Percentiles rank a stretch among this genome's conserved stretches.
phyloP scores from a whole-genome alignment of 2,888 invertebrate species.

The Agrotis segetum region DNA sequence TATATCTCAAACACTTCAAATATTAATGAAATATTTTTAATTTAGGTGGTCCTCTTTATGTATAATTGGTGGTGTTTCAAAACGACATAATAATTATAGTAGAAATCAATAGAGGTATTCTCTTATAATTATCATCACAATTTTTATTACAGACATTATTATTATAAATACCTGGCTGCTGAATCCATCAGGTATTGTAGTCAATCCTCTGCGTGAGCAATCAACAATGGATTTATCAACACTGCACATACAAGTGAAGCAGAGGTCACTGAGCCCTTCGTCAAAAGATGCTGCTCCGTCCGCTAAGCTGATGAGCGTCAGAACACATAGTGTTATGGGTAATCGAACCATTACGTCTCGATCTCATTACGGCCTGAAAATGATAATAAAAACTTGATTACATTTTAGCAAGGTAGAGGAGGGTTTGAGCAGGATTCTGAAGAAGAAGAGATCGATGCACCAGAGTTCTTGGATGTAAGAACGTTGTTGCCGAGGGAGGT shows the following conservation, averaged over 20 bases:
- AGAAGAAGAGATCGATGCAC: too few species aligned
- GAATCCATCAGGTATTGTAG: slow-evolving; percentile 82
- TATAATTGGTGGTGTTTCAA: too few species aligned
- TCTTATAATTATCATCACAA: not conserved
- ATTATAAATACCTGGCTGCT: slow-evolving; percentile 76
- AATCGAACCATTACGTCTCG: slow-evolving; percentile 80
- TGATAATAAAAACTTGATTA: not conserved
- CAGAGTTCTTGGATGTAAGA: too few species aligned
- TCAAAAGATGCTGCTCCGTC: slow-evolving; percentile 77
- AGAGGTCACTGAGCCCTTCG: slow-evolving; percentile 75
- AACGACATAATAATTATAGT: not conserved
- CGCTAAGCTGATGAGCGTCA: slow-evolving; percentile 71
- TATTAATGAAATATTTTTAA: not conserved
- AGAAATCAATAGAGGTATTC: not conserved
- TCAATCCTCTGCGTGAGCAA: slow-evolving; percentile 86
- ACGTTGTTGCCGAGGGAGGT: too few species aligned
- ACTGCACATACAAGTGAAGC: slow-evolving; percentile 81
- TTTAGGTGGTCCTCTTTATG: not conserved
- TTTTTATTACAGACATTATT: not conserved
- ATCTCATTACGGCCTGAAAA: slow-evolving; percentile 86
- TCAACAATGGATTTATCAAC: slow-evolving; percentile 78
- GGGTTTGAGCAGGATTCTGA: too few species aligned
- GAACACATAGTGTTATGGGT: slow-evolving; percentile 68
- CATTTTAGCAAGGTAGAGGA: too few species aligned
- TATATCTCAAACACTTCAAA: not conserved